These are phyloP conservation scores for Capromys pilorides DNA, from an alignment of 2,797 vertebrate genomes.

Conservation along the genomic window DNA sequence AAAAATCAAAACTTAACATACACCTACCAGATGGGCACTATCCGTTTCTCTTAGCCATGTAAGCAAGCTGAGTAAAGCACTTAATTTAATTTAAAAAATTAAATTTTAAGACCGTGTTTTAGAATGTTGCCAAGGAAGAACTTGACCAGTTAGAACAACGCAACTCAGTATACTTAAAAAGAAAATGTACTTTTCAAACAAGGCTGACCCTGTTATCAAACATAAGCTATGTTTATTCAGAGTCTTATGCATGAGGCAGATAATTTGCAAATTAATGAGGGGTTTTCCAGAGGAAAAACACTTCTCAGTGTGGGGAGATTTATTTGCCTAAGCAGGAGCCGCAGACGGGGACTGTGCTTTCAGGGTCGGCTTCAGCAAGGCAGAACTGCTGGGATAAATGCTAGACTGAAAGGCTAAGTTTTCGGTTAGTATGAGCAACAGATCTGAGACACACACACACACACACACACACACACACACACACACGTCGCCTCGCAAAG, in stretches of 20 bases:
- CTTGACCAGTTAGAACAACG: not conserved
- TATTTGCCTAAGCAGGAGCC: slow-evolving; percentile 31
- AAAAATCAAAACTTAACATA: slow-evolving; percentile 53
- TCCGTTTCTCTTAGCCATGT: slow-evolving; percentile 2
- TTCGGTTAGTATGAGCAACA: slow-evolving; percentile 5
- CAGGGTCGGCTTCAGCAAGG: not conserved
- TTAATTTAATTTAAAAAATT: slow-evolving; percentile 59
- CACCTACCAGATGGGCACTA: not conserved
- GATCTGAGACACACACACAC: not conserved
- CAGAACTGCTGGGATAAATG: slow-evolving; percentile 37
- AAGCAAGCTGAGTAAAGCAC: slow-evolving; percentile 32
- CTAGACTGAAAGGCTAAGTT: not conserved
- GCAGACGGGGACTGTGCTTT: slow-evolving; percentile 11
- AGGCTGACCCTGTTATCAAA: not conserved
- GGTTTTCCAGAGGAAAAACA: slow-evolving; percentile 36
- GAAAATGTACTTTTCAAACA: not conserved
- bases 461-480: not conserved
- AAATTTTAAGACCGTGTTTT: slow-evolving; percentile 26
- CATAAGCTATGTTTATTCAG: slow-evolving; percentile 52
- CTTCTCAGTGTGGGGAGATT: slow-evolving; percentile 5
- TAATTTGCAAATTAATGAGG: slow-evolving; percentile 57
- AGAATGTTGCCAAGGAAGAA: not conserved
- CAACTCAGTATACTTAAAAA: not conserved
- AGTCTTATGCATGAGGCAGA: slow-evolving; percentile 34
- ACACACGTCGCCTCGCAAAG: not conserved